phyloP scores from a whole-genome alignment of 2,888 invertebrate genomes.

The Ceraclea dissimilis region DNA sequence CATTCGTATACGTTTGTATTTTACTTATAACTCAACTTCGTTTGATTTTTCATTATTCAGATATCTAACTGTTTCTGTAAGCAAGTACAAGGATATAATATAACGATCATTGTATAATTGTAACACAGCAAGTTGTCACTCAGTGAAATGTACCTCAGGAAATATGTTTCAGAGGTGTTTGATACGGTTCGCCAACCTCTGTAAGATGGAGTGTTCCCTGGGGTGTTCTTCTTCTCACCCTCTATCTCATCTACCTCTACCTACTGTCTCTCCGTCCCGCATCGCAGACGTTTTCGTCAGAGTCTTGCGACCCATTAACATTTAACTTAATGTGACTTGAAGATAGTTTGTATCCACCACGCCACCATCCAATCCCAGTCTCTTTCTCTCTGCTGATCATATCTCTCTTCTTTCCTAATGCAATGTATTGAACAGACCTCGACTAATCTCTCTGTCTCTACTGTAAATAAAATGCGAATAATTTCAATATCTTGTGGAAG shows the following conservation, averaged over 20 bases:
- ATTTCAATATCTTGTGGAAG: no score
- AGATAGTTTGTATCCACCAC: conserved; percentile 11
- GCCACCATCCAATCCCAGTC: background rate
- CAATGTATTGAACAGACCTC: background rate
- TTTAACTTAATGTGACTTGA: conserved; percentile 23
- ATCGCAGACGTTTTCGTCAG: conserved; percentile 1
- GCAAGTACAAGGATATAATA: no score
- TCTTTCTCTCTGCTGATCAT: background rate
- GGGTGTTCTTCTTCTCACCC: background rate
- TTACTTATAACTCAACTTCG: no score
- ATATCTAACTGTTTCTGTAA: no score
- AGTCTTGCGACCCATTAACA: conserved; percentile 24
- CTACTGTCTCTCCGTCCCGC: conserved; percentile 1
- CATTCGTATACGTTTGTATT: no score
- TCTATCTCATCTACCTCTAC: background rate
- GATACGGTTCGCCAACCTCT: background rate
- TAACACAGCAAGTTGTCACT: no score
- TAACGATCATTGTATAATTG: no score
- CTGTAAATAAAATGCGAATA: no score
- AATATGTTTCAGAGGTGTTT: background rate
- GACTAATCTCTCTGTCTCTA: no score
- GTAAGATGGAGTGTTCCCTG: background rate
- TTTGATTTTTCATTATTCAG: no score
- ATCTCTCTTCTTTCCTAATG: background rate
- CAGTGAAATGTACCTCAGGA: no score